Base-by-base conservation (phyloP, 2,888 invertebrate genomes). In the Tipula lateralis region DNA sequence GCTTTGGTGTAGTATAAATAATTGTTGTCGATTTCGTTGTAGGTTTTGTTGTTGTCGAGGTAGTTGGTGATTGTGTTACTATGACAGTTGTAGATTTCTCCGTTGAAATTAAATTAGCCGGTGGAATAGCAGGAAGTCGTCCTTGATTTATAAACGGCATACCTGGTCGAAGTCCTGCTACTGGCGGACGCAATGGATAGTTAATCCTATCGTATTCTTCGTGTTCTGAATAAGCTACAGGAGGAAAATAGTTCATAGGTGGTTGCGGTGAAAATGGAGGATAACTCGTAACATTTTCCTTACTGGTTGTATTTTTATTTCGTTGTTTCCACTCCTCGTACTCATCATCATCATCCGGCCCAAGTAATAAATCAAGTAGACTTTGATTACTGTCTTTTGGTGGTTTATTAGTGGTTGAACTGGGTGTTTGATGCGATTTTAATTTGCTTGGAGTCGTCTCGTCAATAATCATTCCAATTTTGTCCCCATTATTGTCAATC, bases 401-500 rank as follows among this genome's bases (percentile, higher is more conserved):
- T 32, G 16, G 29, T 32, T 84, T 34, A 13, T 85, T 50, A 1
- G 16, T 83, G 12, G 24, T 39, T 32, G 44, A 6, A 12, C 44
- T 16, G 34, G 66, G 24, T 29, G 80, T 81, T 29, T 81, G 32
- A 44, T n/a, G 9, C 1, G 83, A 19, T 13, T 85, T 85, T 13
- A 84, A 81, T 29, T 84, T 85, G 16, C 36, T 30, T 29, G 84
- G n/a, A 12, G 9, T 39, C 12, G 13, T 80, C 81, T 82, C 83
- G 39, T 83, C 83, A 13, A 83, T 83, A 19, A 83, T 83, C 34
- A 83, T 9, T 36, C 83, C 83, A 83, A 83, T 83, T 13, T 83
- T 84, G 16, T 85, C 85, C 3, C 86, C 85, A 83, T 89, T 89
- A 16, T 87, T 87, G 85, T 90, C 89, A n/a, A 90, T 89, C 83